Percentiles rank a stretch among this genome's conserved stretches.
Conservation (phyloP, 1,140 invertebrate genomes). For the Drosophila bipectinata region DNA sequence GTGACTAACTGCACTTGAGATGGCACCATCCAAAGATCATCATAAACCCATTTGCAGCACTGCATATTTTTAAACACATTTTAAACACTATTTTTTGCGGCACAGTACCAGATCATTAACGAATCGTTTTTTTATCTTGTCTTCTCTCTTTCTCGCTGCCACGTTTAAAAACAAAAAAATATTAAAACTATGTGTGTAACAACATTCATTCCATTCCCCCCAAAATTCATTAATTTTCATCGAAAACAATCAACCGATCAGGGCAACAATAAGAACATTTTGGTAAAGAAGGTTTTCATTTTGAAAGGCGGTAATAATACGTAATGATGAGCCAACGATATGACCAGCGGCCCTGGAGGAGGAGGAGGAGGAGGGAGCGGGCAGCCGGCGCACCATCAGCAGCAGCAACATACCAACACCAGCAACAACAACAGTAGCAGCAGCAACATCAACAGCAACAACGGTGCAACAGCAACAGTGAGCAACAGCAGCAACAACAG, state of each 20-base stretch:
- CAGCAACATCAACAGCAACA: conserved; percentile 48
- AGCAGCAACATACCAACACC: conserved; percentile 46
- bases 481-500: conserved; percentile 45
- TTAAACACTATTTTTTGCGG: not conserved
- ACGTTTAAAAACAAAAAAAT: conserved; percentile 27
- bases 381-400: conserved; percentile 52
- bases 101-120: conserved; percentile 71
- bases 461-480: conserved; percentile 38
- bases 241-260: conserved; percentile 40
- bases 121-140: conserved; percentile 77
- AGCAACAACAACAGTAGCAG: conserved; percentile 30
- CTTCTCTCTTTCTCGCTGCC: conserved; percentile 76
- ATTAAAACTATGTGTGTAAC: conserved; percentile 33
- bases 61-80: not conserved
- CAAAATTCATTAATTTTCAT: conserved; percentile 6
- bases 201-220: conserved; percentile 31
- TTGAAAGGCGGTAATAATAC: conserved; percentile 84
- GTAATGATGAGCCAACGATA: conserved; percentile 84
- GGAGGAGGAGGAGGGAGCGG: conserved; percentile 65
- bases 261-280: conserved; percentile 84
- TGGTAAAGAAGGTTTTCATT: conserved; percentile 84
- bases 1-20: conserved; percentile 17
- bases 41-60: conserved; percentile 19
- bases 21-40: not conserved
- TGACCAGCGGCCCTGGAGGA: conserved; percentile 83